Percentiles rank a stretch among this genome's conserved stretches.
Conservation (phyloP, 2,113 vertebrate species). For the Gobio gobio region DNA sequence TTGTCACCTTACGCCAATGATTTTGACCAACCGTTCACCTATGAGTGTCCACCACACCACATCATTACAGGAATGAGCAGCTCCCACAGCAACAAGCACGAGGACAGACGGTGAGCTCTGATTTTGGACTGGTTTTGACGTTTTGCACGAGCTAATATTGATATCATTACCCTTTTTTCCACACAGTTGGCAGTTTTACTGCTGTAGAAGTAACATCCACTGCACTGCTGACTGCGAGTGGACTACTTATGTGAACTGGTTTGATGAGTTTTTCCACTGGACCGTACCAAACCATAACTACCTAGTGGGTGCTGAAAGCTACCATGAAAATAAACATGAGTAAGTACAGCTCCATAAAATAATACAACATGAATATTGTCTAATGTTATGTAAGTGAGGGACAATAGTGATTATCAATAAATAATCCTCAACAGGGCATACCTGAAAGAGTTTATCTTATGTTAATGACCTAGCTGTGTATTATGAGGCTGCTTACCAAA, state of each 20-base stretch:
- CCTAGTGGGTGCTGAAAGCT: constrained; percentile 15
- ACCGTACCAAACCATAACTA: not conserved
- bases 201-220: not conserved
- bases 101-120: constrained; percentile 18
- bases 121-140: not conserved
- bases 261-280: constrained; percentile 5
- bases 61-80: constrained; percentile 6
- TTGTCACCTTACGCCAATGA: constrained; percentile 18
- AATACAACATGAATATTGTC: no score
- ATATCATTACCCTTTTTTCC: not conserved
- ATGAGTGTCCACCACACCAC: constrained; percentile 12
- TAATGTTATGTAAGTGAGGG: no score
- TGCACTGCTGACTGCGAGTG: not conserved
- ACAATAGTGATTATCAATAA: no score
- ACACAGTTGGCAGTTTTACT: constrained; percentile 26
- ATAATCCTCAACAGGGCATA: no score
- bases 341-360: no score
- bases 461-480: no score
- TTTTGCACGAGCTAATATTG: not conserved
- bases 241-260: constrained; percentile 16
- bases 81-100: not conserved
- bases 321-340: not conserved
- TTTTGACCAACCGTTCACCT: not conserved
- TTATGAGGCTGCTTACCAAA: no score
- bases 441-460: no score